Conservation (phyloP, 1,140 invertebrate genomes). For the Yoshiicerus persimilis region DNA sequence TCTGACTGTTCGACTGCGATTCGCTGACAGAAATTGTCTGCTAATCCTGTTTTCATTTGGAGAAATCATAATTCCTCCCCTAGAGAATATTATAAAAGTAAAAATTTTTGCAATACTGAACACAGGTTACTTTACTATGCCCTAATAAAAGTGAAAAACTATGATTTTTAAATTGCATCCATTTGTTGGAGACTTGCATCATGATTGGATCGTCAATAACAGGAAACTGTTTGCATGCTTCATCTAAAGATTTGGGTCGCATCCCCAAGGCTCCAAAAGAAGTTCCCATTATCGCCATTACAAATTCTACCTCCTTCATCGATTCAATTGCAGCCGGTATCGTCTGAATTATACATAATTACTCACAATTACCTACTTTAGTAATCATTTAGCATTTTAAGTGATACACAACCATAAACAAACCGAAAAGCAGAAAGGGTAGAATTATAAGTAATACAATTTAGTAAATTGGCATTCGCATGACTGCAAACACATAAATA, state of each 20-base stretch:
- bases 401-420: not conserved
- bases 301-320: slow-evolving; percentile 30
- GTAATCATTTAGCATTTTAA: not conserved
- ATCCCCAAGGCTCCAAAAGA: slow-evolving; percentile 25
- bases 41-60: not conserved
- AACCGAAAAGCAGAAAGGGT: not conserved
- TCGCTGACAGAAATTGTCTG: not conserved
- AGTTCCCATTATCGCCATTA: slow-evolving; percentile 25
- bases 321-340: not conserved
- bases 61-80: not conserved
- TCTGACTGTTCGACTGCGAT: not conserved
- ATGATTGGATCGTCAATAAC: slow-evolving; percentile 20
- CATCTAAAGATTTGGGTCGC: slow-evolving; percentile 21
- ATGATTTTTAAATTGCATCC: no score
- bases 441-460: not conserved
- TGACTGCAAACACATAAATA: not conserved
- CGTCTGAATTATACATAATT: not conserved
- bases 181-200: not conserved
- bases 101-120: no score
- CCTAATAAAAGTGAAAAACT: no score
- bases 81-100: not conserved
- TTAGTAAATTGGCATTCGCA: not conserved
- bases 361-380: not conserved
- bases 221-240: slow-evolving; percentile 37
- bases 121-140: no score